Conservation (phyloP, 2,113 vertebrate genomes). For the Misgurnus mizolepis region DNA sequence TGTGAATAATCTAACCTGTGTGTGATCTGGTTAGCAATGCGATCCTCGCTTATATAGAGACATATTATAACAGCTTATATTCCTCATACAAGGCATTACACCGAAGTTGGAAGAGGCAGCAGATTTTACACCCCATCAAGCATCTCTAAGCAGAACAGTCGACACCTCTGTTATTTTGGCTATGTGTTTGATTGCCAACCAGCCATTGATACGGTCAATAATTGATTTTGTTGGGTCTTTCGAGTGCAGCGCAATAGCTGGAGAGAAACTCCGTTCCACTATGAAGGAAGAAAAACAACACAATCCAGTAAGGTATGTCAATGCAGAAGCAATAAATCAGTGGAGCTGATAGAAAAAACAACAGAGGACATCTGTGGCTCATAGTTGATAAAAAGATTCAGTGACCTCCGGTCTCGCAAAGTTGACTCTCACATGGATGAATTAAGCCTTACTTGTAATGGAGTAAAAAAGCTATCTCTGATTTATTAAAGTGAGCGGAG, state of each 20-base stretch:
- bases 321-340: neutral
- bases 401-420: slow-evolving; percentile 12
- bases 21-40: too few relatives aligned
- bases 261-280: neutral
- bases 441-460: slow-evolving; percentile 37
- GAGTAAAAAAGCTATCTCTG: slow-evolving; percentile 42
- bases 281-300: neutral
- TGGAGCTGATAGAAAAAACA: neutral
- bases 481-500: slow-evolving; percentile 48
- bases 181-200: too few relatives aligned
- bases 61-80: too few relatives aligned
- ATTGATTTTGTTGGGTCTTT: neutral
- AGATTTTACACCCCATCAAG: neutral
- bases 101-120: too few relatives aligned
- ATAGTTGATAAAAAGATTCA: slow-evolving; percentile 40
- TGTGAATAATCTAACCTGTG: too few relatives aligned
- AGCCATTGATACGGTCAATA: neutral
- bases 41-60: too few relatives aligned
- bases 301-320: neutral
- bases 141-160: neutral
- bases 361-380: neutral
- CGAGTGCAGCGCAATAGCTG: neutral
- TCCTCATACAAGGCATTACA: too few relatives aligned
- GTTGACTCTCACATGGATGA: slow-evolving; percentile 27
- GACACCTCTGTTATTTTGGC: neutral